phyloP scores from a whole-genome alignment of 2,797 vertebrate species.

The Apogon hyalosoma region DNA sequence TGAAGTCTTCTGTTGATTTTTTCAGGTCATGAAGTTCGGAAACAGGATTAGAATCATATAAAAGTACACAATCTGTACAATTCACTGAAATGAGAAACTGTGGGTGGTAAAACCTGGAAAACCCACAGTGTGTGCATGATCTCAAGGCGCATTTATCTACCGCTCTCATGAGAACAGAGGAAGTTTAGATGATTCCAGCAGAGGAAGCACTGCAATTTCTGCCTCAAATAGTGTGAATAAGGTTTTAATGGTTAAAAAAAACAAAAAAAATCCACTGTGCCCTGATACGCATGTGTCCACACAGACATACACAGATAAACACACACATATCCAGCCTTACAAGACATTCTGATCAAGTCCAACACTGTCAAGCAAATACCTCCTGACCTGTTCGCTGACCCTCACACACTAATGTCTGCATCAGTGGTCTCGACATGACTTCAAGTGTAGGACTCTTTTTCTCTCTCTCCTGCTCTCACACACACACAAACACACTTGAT shows the following conservation, averaged over 20 bases:
- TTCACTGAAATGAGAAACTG: too few species aligned
- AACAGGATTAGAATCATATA: too few species aligned
- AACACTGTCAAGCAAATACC: slow-evolving; percentile 54
- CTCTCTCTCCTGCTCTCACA: background rate
- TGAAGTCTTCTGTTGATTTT: too few species aligned
- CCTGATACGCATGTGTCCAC: background rate
- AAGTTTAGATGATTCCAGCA: background rate
- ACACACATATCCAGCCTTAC: slow-evolving; percentile 15
- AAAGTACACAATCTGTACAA: too few species aligned
- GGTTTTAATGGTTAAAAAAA: slow-evolving; percentile 9
- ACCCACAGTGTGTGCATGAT: too few species aligned
- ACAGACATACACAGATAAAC: background rate
- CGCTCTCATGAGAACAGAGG: too few species aligned
- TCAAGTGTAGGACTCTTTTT: slow-evolving; percentile 22
- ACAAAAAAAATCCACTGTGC: background rate
- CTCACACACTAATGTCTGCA: slow-evolving; percentile 55
- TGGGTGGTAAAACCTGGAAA: too few species aligned
- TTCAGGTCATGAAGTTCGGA: too few species aligned
- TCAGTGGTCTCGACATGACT: slow-evolving; percentile 59
- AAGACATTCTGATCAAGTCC: slow-evolving; percentile 50
- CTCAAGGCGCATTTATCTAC: too few species aligned
- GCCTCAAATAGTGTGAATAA: background rate
- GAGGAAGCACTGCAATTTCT: background rate
- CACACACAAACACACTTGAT: slow-evolving; percentile 38
- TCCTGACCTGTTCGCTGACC: slow-evolving; percentile 66